Base-by-base conservation (phyloP, 2,888 invertebrate species). In the Julus scandinavius region DNA sequence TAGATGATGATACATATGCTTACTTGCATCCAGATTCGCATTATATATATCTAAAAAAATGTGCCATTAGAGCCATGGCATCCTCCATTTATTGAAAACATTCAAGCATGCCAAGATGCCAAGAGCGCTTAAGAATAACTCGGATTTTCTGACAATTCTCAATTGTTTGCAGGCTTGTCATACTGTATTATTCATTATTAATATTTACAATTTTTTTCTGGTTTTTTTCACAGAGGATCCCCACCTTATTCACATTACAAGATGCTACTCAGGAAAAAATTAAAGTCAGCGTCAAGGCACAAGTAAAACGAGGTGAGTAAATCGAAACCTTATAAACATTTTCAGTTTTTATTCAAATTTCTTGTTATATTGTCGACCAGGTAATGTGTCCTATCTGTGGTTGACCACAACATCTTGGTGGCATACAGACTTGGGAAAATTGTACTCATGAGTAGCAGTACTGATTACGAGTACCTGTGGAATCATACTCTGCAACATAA, bases 231-330 rank as follows among this genome's bases (percentile, higher is more conserved):
- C 29, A 72, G 72, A 72, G 72, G 72, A 72, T 72, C 29, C 72
- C 72, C 72, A 72, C 72, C 72, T 72, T 72, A 29, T 11, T n/a
- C 72, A 29, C 20, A 6, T 29, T 72, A 72, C 85, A 85, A 45
- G 49, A 85, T 85, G 85, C 20, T 85, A 49, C 85, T 85, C 85
- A 85, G 85, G 85, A 85, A 45, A 49, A 85, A 85, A 85, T 45
- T n/a, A 41, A 45, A 85, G 45, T 85, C 85, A 41, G 41, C 41
- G 41, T 85, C 49, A 7, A 85, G 85, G 85, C 85, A 20, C 85
- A 85, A 85, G 85, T 85, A 85, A 85, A 85, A 7, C 41, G 85
- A 85, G 85, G 85, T 85, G 49, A 85, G 85, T 85, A 41, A 41
- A 9, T n/a, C n/a, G n/a, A n/a, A n/a, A n/a, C n/a, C n/a, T n/a